These are phyloP conservation scores for Triplophysa tibetana DNA, from an alignment of 2,113 vertebrate genomes.

Conservation along the genomic window DNA sequence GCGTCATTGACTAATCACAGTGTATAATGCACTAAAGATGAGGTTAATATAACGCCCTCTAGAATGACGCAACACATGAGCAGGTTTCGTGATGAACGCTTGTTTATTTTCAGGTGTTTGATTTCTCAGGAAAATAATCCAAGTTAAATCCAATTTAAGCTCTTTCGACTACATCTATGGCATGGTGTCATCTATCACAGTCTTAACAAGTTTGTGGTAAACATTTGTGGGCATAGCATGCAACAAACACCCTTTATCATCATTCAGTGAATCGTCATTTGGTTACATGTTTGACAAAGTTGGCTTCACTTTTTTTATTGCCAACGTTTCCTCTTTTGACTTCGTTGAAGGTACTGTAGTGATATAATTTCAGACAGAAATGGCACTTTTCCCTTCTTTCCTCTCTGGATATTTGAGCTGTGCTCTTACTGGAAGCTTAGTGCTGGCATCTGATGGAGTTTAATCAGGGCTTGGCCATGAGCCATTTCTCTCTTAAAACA, in stretches of 20 bases:
- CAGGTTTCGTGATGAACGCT: neutral
- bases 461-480: slow-evolving; percentile 26
- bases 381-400: neutral
- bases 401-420: slow-evolving; percentile 12
- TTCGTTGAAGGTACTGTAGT: neutral
- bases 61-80: slow-evolving; percentile 1
- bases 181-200: neutral
- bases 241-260: neutral
- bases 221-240: neutral
- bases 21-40: neutral
- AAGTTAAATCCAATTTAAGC: neutral
- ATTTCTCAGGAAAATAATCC: neutral
- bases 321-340: neutral
- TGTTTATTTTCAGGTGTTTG: neutral
- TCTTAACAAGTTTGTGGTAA: no score
- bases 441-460: neutral
- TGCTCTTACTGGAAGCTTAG: slow-evolving; percentile 21
- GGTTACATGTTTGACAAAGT: neutral
- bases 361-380: neutral
- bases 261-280: neutral
- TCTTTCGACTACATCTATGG: neutral
- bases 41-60: neutral
- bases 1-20: neutral
- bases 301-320: no score
- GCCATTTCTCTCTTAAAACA: slow-evolving; percentile 15